A percentile compares a stretch with the other conserved stretches of the same genome.
Conservation (phyloP, 2,113 vertebrate genomes). For the Micronycteris hirsuta region DNA sequence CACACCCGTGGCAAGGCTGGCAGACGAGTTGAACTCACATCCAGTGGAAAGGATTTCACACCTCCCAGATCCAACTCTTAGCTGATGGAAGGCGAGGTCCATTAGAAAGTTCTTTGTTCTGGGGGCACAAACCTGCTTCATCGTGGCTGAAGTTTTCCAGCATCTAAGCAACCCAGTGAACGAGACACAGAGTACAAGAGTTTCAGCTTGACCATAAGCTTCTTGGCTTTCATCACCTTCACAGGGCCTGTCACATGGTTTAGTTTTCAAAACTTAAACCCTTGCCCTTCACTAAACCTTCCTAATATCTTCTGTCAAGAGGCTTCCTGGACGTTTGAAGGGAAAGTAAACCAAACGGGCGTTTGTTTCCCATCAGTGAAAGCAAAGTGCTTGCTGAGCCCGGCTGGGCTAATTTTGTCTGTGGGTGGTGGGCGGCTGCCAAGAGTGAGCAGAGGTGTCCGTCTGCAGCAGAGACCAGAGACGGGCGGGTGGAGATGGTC, state of each 20-base stretch:
- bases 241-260: slow-evolving; percentile 38
- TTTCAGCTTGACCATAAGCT: not conserved
- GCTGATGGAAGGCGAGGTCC: not conserved
- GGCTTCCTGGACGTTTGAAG: slow-evolving; percentile 61
- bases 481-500: not conserved
- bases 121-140: not conserved
- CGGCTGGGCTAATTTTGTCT: slow-evolving; percentile 54
- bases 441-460: slow-evolving; percentile 34
- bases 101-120: not conserved
- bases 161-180: not conserved
- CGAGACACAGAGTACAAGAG: not conserved
- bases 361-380: slow-evolving; percentile 65
- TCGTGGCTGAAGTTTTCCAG: not conserved
- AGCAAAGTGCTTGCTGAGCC: slow-evolving; percentile 15
- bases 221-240: slow-evolving; percentile 38
- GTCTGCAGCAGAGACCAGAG: not conserved
- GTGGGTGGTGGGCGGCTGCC: slow-evolving; percentile 18
- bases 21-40: not conserved
- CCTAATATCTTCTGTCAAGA: slow-evolving; percentile 49
- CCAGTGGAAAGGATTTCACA: not conserved
- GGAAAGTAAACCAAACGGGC: slow-evolving; percentile 59
- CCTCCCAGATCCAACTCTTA: not conserved
- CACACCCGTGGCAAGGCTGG: not conserved
- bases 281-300: slow-evolving; percentile 56
- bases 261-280: slow-evolving; percentile 54